Evolutionary conservation across 2,797 vertebrate species (phyloP).

Genomic region (Falco novaeseelandiae): DNA sequence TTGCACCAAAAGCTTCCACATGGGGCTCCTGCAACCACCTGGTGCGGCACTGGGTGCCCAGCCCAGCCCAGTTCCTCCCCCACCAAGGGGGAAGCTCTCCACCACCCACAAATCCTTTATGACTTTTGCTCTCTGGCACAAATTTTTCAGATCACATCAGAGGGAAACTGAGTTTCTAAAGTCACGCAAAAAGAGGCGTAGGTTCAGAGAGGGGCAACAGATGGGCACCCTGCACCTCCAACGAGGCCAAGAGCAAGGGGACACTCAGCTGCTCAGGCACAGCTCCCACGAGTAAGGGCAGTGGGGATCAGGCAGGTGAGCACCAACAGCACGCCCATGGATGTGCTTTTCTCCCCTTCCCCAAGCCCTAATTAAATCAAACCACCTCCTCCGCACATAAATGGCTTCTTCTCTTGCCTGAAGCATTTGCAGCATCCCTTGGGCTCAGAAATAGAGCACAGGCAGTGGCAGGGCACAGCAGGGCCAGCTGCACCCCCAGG

Average conservation of each 20-base stretch:
- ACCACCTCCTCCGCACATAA: neutral
- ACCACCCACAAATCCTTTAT: neutral
- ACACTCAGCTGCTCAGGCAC: accelerated
- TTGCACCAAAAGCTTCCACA: neutral
- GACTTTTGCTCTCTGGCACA: neutral
- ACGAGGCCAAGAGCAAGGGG: accelerated
- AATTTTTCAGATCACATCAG: neutral
- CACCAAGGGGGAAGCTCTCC: neutral
- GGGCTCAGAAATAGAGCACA: neutral
- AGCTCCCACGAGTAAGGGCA: accelerated
- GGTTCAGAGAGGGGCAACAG: neutral
- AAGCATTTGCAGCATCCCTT: neutral
- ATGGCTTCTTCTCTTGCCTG: neutral
- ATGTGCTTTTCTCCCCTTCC: neutral
- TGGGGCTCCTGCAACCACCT: neutral
- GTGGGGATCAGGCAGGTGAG: neutral
- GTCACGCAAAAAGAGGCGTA: neutral
- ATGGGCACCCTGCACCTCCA: neutral
- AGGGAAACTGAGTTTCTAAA: neutral
- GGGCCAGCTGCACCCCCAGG: neutral
- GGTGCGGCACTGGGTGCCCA: neutral
- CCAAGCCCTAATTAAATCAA: neutral
- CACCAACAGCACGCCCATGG: accelerated
- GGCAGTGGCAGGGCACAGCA: neutral
- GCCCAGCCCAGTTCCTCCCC: neutral